Evolutionary conservation across 2,113 vertebrate genomes (phyloP).

Genomic region (Archocentrus centrarchus): DNA sequence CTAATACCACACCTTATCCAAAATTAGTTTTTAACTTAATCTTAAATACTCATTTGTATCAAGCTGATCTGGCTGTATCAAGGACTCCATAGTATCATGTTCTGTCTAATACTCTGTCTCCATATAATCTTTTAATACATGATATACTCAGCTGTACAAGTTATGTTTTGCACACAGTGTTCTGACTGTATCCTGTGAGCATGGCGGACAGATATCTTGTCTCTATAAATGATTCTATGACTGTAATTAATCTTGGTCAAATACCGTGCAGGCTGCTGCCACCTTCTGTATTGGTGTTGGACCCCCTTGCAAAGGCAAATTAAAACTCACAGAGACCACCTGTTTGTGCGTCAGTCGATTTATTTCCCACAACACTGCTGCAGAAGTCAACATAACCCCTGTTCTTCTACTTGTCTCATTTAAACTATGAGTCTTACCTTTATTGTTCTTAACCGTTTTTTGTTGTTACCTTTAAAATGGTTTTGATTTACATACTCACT

Average conservation of each 20-base stretch:
- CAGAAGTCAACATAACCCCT: no score
- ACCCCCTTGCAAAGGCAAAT: no score
- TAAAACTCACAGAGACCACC: no score
- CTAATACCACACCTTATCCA: not conserved
- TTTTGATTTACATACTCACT: not conserved
- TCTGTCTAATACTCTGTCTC: not conserved
- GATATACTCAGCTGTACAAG: not conserved
- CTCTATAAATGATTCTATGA: not conserved
- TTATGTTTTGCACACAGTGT: constrained; percentile 1
- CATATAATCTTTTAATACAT: not conserved
- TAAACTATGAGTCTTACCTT: no score
- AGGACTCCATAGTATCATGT: not conserved
- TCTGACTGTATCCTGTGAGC: not conserved
- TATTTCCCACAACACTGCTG: no score
- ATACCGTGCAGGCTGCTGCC: no score
- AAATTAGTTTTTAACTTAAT: not conserved
- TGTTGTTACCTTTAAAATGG: not conserved
- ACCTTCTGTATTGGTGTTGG: no score
- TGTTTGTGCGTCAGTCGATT: no score
- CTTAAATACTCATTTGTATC: not conserved
- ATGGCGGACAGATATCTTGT: not conserved
- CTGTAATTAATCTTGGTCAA: no score
- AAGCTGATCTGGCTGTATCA: not conserved
- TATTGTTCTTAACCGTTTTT: not conserved
- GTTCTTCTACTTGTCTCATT: no score